Conservation (phyloP, 2,888 invertebrate species). For the Cephus sareptanus region DNA sequence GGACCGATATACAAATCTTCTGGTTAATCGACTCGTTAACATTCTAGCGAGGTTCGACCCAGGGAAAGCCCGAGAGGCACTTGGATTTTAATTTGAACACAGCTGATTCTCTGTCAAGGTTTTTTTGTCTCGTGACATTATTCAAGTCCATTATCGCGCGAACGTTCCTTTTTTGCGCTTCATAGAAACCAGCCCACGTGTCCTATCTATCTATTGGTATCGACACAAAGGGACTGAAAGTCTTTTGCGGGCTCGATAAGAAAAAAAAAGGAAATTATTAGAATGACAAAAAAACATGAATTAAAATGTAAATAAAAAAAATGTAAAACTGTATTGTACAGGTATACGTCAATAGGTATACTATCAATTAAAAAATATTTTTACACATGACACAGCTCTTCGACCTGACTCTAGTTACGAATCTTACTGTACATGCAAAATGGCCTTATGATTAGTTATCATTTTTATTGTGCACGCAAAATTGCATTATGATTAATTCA, state of each 20-base stretch:
- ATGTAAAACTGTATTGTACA: neutral
- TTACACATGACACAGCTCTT: neutral
- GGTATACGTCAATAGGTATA: neutral
- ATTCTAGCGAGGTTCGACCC: neutral
- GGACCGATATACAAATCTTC: neutral
- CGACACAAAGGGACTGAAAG: neutral
- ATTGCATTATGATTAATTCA: neutral
- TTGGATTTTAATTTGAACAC: neutral
- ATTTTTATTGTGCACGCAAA: neutral
- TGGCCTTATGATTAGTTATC: neutral
- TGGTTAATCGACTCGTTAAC: neutral
- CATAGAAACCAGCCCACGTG: neutral
- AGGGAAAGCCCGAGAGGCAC: neutral
- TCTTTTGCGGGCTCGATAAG: neutral
- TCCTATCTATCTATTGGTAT: neutral
- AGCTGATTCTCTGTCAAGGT: neutral
- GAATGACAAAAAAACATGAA: neutral
- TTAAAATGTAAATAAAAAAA: neutral
- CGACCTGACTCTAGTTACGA: neutral
- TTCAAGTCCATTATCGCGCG: neutral
- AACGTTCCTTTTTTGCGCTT: neutral
- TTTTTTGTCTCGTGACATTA: neutral
- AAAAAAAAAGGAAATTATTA: neutral
- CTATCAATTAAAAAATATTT: neutral
- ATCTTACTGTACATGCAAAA: neutral